These are phyloP conservation scores for Turdus rufiventris DNA, from an alignment of 2,113 vertebrate genomes.

Conservation along the genomic window DNA sequence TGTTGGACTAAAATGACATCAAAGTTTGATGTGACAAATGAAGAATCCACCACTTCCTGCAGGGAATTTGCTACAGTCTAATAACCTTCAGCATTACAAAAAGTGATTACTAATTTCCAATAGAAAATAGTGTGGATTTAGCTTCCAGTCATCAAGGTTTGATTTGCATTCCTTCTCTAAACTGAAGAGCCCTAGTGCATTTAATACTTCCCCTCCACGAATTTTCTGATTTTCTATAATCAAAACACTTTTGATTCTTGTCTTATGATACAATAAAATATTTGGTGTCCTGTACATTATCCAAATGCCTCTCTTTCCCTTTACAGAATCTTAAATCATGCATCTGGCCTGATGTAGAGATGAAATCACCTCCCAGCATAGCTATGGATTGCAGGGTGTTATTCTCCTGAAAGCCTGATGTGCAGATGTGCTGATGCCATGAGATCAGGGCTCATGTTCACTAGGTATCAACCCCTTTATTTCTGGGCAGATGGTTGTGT, in stretches of 20 bases:
- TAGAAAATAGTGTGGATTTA: neutral
- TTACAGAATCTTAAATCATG: neutral
- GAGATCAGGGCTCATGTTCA: neutral
- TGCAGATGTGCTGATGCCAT: neutral
- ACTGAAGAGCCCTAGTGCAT: neutral
- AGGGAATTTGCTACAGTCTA: neutral
- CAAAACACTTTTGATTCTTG: neutral
- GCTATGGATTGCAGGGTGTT: neutral
- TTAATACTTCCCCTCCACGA: neutral
- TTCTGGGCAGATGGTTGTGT: neutral
- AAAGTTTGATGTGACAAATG: neutral
- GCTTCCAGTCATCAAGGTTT: neutral
- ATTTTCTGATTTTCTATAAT: neutral
- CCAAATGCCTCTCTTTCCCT: neutral
- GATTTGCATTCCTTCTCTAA: neutral
- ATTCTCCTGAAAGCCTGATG: neutral
- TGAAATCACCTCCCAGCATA: neutral
- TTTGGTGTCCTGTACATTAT: neutral
- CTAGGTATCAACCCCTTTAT: neutral
- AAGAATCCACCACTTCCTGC: neutral
- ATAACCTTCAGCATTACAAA: neutral
- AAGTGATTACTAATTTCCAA: neutral
- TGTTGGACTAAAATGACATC: neutral
- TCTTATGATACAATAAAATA: neutral
- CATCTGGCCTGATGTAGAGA: neutral